Evolutionary conservation across 2,113 vertebrate species (phyloP).

Genomic region (Mobula hypostoma): DNA sequence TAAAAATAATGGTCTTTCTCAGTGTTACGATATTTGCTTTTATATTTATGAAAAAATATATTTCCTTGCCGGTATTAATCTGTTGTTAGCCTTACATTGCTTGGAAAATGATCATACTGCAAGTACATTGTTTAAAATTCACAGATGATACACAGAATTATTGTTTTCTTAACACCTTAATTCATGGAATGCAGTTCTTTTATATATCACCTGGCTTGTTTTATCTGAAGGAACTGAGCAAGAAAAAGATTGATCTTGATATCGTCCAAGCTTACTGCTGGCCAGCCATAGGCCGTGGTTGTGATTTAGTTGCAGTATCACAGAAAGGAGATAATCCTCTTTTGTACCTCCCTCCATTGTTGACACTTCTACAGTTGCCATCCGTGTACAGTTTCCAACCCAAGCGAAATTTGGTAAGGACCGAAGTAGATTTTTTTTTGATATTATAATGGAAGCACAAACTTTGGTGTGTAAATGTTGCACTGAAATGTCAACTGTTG

Average conservation of each 20-base stretch:
- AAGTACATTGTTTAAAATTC: background rate
- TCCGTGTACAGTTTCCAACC: slow-evolving; percentile 50
- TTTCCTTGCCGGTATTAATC: background rate
- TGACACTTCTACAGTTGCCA: slow-evolving; percentile 63
- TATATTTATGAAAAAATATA: background rate
- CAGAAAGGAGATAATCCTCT: slow-evolving; percentile 62
- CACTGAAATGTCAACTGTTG: background rate
- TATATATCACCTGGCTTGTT: background rate
- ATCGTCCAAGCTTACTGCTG: slow-evolving; percentile 69
- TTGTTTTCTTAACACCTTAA: background rate
- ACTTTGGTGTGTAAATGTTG: background rate
- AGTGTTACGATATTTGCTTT: background rate
- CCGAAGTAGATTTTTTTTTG: background rate
- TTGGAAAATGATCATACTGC: background rate
- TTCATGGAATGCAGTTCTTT: background rate
- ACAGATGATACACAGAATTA: background rate
- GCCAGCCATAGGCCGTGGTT: slow-evolving; percentile 71
- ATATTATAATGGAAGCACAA: background rate
- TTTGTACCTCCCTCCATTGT: slow-evolving; percentile 71
- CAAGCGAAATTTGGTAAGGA: slow-evolving; percentile 66
- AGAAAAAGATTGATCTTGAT: slow-evolving; percentile 50
- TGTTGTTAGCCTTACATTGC: background rate
- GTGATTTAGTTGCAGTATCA: slow-evolving; percentile 66
- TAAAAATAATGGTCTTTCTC: background rate
- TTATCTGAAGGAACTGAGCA: slow-evolving; percentile 59